Evolutionary conservation across 2,888 invertebrate genomes (phyloP), one percentile per base, ranked within the genome.

Genomic region (Drosophila nigricruria): DNA sequence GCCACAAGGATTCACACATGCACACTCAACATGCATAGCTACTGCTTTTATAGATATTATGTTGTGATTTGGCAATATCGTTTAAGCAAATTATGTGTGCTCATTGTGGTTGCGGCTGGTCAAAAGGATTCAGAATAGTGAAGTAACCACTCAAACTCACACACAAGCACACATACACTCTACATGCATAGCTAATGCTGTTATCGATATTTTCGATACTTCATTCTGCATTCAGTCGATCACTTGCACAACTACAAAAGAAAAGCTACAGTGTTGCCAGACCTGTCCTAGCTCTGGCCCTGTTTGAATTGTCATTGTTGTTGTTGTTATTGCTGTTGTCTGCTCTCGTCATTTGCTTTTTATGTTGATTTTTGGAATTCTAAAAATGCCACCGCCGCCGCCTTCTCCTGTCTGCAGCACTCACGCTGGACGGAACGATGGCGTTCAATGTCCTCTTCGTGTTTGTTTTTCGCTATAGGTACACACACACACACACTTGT

Each of bases 301-400:
- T 49, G 49, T 54, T 47, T 23, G 56, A 36, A 74, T 47, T 69
- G 59, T 59, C 56, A 63, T 63, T 63, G 73, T 61, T 58, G 47
- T 58, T 72, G 54, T 59, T 64, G 34, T 56, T 74, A 38, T 66
- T 66, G 53, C 42, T 76, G 66, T 68, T 68, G 58, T 73, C 77
- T 83, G 81, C 56, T 54, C 62, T 65, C 65, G 58, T 65, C 57
- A 57, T 69, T 71, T 64, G 27, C 56, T 78, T 79, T 73, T 85
- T 73, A 58, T 81, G 77, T 80, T 78, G 70, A 67, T 85, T 84
- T 84, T 74, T 71, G 82, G 86, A 85, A 88, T 84, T 88, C 81
- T 73, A 85, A 84, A 88, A 80, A 84, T 84, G 78, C 82, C 30
- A 49, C 30, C 14, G 49, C 14, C 65, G 72, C 76, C 14, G 49